A percentile compares a stretch with the other conserved stretches of the same genome.
Conservation (phyloP, 2,113 vertebrate species). For the Heteronetta atricapilla region DNA sequence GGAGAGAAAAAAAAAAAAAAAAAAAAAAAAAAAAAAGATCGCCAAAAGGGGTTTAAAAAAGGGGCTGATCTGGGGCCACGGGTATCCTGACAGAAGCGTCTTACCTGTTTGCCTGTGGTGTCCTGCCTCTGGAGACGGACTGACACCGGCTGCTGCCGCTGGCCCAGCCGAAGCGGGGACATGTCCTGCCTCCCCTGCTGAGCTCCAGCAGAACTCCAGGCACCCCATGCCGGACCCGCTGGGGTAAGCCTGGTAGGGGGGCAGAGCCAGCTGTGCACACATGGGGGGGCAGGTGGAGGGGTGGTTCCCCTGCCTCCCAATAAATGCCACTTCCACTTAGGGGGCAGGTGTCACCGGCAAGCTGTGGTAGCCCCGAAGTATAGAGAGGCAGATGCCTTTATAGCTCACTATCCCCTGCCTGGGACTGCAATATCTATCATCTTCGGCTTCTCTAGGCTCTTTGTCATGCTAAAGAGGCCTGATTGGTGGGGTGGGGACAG, state of each 20-base stretch:
- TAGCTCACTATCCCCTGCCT: not conserved
- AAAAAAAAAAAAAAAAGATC: not conserved
- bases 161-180: rapidly evolving
- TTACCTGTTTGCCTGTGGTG: slow-evolving; percentile 36
- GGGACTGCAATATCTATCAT: not conserved
- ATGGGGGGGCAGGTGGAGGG: not conserved
- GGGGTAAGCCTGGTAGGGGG: slow-evolving; percentile 12
- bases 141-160: not conserved
- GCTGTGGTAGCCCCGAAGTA: not conserved
- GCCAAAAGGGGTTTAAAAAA: rapidly evolving
- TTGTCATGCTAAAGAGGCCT: slow-evolving; percentile 64
- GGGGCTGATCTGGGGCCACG: not conserved
- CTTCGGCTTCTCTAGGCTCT: not conserved
- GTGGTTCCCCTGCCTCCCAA: not conserved
- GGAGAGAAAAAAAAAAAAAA: not conserved
- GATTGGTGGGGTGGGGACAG: slow-evolving; percentile 52
- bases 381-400: slow-evolving; percentile 22
- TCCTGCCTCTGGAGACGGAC: not conserved
- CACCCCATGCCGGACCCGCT: not conserved
- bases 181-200: not conserved
- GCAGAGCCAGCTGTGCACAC: slow-evolving; percentile 43
- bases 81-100: not conserved
- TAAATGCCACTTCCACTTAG: not conserved
- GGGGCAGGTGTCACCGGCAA: not conserved
- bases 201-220: slow-evolving; percentile 36